Percentiles rank a stretch among this genome's conserved stretches.
These are phyloP conservation scores for Phengaris arion DNA, from an alignment of 2,888 invertebrate genomes.

Conservation along the genomic window DNA sequence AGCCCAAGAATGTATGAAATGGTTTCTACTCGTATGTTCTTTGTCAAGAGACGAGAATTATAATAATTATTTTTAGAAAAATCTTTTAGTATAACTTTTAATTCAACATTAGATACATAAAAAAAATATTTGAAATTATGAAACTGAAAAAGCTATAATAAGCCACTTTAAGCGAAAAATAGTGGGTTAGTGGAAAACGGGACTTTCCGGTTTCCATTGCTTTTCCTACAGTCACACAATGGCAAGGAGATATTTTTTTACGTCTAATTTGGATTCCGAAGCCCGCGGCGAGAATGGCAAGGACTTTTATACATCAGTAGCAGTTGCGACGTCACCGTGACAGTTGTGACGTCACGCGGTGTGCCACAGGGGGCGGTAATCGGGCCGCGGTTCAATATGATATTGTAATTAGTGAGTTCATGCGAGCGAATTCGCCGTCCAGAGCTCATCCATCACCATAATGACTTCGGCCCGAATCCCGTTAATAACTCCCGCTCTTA, in stretches of 20 bases:
- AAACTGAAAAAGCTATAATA: not conserved
- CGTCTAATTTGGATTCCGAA: not conserved
- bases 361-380: not conserved
- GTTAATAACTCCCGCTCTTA: not conserved
- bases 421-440: not conserved
- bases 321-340: not conserved
- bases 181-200: not conserved
- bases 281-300: not conserved
- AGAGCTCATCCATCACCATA: not conserved
- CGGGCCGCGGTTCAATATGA: not conserved
- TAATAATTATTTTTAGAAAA: too few species aligned
- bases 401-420: conserved; percentile 9
- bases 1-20: too few species aligned
- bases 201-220: not conserved
- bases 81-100: too few species aligned
- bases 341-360: not conserved
- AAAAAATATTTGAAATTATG: not conserved
- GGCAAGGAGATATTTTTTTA: not conserved
- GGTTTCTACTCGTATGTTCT: too few species aligned
- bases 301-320: not conserved
- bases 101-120: too few species aligned
- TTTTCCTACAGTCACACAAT: not conserved
- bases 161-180: not conserved
- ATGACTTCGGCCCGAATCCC: not conserved
- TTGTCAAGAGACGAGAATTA: too few species aligned